A percentile compares a stretch with the other conserved stretches of the same genome.
Evolutionary conservation across 2,888 invertebrate species (phyloP).

Genomic region (Chrysina gloriosa): DNA sequence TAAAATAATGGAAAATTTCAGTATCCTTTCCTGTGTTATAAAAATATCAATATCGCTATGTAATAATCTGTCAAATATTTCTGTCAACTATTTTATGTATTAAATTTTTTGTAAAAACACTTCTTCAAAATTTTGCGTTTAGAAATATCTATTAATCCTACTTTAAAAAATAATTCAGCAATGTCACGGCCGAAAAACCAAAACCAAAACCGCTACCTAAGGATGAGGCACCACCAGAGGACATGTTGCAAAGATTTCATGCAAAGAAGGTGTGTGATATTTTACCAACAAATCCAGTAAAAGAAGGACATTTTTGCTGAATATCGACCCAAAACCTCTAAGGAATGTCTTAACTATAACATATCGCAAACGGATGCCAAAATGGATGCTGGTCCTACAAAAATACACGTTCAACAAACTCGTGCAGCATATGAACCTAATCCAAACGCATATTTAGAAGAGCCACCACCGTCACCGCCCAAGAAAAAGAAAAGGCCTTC

Average conservation of each 20-base stretch:
- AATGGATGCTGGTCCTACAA: constrained; percentile 52
- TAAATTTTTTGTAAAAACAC: background rate
- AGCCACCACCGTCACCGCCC: constrained; percentile 18
- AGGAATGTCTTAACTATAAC: constrained; percentile 53
- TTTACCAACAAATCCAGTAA: constrained; percentile 46
- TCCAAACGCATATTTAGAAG: constrained; percentile 47
- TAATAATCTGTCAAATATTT: constrained; percentile 6
- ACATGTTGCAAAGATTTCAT: constrained; percentile 44
- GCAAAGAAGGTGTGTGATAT: constrained; percentile 49
- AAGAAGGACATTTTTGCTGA: constrained; percentile 47
- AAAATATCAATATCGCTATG: background rate
- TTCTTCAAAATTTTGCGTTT: constrained; percentile 23
- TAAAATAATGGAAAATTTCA: no score
- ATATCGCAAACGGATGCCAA: constrained; percentile 55
- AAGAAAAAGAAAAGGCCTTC: constrained; percentile 42
- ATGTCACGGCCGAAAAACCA: background rate
- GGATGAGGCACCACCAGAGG: constrained; percentile 38
- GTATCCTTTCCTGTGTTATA: no score
- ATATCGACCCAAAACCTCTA: constrained; percentile 48
- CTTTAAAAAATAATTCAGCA: background rate
- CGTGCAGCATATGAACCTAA: constrained; percentile 52
- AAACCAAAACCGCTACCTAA: constrained; percentile 3
- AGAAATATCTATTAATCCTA: background rate
- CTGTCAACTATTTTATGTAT: background rate
- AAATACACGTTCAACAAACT: constrained; percentile 53